Percentiles rank a stretch among this genome's conserved stretches.
These are phyloP conservation scores for Callipepla squamata DNA, from an alignment of 2,113 vertebrate genomes.

Conservation along the genomic window DNA sequence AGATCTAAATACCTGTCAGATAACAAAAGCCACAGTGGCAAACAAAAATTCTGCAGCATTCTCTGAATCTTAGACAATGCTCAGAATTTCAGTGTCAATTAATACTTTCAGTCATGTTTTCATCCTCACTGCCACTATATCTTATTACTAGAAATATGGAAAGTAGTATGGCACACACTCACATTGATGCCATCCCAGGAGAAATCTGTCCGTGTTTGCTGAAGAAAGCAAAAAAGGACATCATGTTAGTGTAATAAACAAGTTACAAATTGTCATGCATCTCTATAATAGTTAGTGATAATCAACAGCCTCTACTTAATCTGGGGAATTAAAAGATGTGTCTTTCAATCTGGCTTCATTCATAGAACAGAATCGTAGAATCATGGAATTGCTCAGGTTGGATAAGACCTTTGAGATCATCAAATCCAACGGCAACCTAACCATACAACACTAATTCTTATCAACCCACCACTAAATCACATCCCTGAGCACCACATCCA, in stretches of 20 bases:
- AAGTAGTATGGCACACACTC: slow-evolving; percentile 72
- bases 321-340: background rate
- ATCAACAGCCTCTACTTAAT: background rate
- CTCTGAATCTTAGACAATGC: background rate
- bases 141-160: background rate
- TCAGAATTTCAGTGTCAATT: background rate
- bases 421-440: too few species aligned
- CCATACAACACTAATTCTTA: too few species aligned
- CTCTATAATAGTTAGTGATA: background rate
- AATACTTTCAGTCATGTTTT: background rate
- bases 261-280: background rate
- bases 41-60: background rate
- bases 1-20: background rate
- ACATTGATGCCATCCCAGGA: slow-evolving; percentile 99
- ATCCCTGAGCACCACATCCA: too few species aligned
- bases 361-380: too few species aligned
- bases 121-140: background rate
- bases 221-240: slow-evolving; percentile 68
- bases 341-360: background rate
- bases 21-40: background rate
- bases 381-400: too few species aligned
- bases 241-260: background rate
- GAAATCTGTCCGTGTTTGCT: slow-evolving; percentile 98
- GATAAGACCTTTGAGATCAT: too few species aligned
- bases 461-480: too few species aligned